These are phyloP conservation scores for Xestia rhomboidea DNA, from an alignment of 2,888 invertebrate species.

Conservation along the genomic window DNA sequence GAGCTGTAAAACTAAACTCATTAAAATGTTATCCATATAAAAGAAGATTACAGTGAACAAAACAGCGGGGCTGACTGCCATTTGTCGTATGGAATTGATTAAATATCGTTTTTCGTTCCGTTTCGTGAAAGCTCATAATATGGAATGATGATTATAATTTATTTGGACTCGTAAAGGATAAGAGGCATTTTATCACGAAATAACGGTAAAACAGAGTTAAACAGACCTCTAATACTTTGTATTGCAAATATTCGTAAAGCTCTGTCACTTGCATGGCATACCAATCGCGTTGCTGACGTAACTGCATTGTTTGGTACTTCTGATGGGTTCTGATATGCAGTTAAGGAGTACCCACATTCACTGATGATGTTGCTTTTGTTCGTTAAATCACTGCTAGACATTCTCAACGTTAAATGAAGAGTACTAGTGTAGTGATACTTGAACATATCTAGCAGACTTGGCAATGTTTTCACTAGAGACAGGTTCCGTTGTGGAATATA, in stretches of 20 bases:
- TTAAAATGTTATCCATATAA: not conserved
- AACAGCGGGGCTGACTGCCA: not conserved
- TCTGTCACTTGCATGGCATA: constrained; percentile 34
- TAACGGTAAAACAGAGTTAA: constrained; percentile 22
- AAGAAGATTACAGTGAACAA: not conserved
- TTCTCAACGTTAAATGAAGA: not conserved
- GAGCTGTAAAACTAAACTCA: not conserved
- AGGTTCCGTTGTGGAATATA: not conserved
- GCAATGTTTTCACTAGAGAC: not conserved
- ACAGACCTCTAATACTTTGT: constrained; percentile 28
- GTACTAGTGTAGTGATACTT: too few relatives aligned
- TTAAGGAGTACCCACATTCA: not conserved
- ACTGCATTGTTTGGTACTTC: constrained; percentile 26
- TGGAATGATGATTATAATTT: not conserved
- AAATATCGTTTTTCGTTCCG: too few relatives aligned
- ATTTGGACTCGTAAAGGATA: not conserved
- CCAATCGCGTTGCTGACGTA: constrained; percentile 43
- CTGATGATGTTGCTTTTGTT: not conserved
- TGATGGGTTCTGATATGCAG: not conserved
- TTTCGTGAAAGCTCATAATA: not conserved
- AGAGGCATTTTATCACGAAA: not conserved
- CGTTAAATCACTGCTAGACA: not conserved
- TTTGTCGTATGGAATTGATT: not conserved
- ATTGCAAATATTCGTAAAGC: constrained; percentile 35
- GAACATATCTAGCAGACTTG: not conserved